A percentile compares a stretch with the other conserved stretches of the same genome.
Evolutionary conservation across 2,888 invertebrate species (phyloP).

Genomic region (Cheilosia grossa): DNA sequence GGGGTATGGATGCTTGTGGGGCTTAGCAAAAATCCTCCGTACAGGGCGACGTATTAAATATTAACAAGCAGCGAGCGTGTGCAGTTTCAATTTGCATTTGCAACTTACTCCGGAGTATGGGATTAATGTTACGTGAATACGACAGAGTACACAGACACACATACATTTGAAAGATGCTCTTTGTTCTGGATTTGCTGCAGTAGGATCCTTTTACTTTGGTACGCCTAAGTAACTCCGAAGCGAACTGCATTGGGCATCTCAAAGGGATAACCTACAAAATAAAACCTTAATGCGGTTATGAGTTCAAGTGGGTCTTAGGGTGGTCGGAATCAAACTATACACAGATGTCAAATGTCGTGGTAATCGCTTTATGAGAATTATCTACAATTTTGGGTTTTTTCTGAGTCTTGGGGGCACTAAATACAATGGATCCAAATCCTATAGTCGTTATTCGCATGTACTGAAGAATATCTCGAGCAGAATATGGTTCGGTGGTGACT

Average conservation of each 20-base stretch:
- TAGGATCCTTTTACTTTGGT: not conserved
- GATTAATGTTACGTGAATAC: conserved; percentile 19
- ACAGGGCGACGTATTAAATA: conserved; percentile 54
- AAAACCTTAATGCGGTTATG: not conserved
- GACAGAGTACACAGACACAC: not conserved
- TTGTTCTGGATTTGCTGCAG: not conserved
- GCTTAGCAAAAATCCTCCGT: conserved; percentile 5
- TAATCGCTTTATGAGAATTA: too few relatives aligned
- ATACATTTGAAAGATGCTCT: not conserved
- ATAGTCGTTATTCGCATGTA: too few relatives aligned
- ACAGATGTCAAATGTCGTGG: too few relatives aligned
- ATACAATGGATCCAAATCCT: too few relatives aligned
- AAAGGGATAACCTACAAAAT: conserved; percentile 5
- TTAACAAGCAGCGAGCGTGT: conserved; percentile 34
- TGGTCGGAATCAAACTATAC: not conserved
- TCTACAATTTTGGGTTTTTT: too few relatives aligned
- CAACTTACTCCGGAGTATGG: conserved; percentile 12
- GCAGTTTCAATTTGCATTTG: conserved; percentile 64
- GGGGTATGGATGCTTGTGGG: conserved; percentile 20
- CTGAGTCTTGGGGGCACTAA: too few relatives aligned
- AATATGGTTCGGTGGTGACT: too few relatives aligned
- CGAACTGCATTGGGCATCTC: not conserved
- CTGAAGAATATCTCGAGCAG: too few relatives aligned
- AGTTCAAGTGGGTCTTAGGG: not conserved
- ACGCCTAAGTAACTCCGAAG: conserved; percentile 2